Evolutionary conservation across 2,888 invertebrate species (phyloP).

Genomic region (Patella caerulea): DNA sequence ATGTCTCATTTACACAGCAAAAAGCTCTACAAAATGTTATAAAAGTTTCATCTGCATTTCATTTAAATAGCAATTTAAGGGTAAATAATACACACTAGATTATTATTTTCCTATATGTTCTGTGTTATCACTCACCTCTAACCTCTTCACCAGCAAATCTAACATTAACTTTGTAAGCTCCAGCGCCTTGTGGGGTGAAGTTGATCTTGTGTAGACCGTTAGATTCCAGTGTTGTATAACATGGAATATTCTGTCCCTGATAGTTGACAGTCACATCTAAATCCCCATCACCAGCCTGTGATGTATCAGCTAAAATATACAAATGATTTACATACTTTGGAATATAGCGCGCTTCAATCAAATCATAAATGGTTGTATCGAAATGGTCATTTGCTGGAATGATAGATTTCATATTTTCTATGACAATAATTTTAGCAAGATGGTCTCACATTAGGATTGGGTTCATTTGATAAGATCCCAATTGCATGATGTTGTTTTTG

Average conservation of each 20-base stretch:
- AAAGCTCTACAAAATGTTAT: too few relatives aligned
- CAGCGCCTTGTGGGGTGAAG: conserved; percentile 76
- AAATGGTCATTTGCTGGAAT: too few relatives aligned
- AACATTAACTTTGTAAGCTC: conserved; percentile 84
- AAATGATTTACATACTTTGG: neutral
- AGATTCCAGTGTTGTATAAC: conserved; percentile 83
- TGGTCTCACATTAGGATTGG: too few relatives aligned
- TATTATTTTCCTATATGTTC: conserved; percentile 7
- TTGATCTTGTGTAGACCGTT: conserved; percentile 75
- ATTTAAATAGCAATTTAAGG: too few relatives aligned
- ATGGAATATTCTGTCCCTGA: conserved; percentile 75
- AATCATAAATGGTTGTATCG: too few relatives aligned
- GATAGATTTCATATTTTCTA: too few relatives aligned
- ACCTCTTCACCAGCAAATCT: conserved; percentile 94
- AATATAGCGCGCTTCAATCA: too few relatives aligned
- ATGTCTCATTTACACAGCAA: too few relatives aligned
- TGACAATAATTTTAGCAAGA: too few relatives aligned
- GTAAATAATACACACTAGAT: neutral
- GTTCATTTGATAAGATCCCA: too few relatives aligned
- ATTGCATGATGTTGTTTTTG: too few relatives aligned
- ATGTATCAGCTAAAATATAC: conserved; percentile 77
- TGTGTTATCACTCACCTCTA: conserved; percentile 74
- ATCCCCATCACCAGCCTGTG: conserved; percentile 89
- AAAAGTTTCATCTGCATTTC: too few relatives aligned
- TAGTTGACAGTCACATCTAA: conserved; percentile 90